These are phyloP conservation scores for Spodoptera exigua DNA, from an alignment of 2,888 invertebrate genomes.

Conservation along the genomic window DNA sequence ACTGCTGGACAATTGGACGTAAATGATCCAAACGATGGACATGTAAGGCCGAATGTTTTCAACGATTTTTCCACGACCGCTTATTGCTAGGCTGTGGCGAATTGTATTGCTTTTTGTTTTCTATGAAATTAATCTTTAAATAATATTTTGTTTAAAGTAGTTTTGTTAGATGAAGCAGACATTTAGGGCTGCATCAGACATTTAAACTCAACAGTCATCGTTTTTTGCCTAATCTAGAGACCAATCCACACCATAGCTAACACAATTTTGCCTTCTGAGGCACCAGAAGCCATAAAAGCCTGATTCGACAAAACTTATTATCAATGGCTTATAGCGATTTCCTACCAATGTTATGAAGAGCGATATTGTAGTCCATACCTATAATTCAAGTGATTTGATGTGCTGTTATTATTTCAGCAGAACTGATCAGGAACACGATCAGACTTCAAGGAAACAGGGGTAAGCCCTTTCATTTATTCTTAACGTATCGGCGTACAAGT, in stretches of 20 bases:
- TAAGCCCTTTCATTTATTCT: constrained; percentile 39
- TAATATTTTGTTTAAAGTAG: no score
- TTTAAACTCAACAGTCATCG: no score
- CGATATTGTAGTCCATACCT: background rate
- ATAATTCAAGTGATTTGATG: constrained; percentile 21
- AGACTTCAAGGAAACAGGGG: constrained; percentile 39
- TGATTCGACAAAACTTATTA: no score
- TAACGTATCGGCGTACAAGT: no score
- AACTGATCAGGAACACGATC: constrained; percentile 44
- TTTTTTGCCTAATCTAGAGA: no score
- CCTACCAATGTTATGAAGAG: background rate
- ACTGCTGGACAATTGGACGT: constrained; percentile 68
- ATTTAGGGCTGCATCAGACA: no score
- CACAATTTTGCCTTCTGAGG: no score
- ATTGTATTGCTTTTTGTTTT: constrained; percentile 17
- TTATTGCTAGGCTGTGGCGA: constrained; percentile 29
- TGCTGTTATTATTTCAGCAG: constrained; percentile 43
- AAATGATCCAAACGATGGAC: constrained; percentile 66
- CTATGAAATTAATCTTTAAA: constrained; percentile 4
- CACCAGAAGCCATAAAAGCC: no score
- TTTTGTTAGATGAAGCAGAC: no score
- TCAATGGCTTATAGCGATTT: no score
- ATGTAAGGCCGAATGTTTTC: constrained; percentile 60
- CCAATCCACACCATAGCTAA: no score
- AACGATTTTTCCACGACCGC: constrained; percentile 44